These are phyloP conservation scores for Sebastes hopkinsi DNA, from an alignment of 2,797 vertebrate species.

Conservation along the genomic window DNA sequence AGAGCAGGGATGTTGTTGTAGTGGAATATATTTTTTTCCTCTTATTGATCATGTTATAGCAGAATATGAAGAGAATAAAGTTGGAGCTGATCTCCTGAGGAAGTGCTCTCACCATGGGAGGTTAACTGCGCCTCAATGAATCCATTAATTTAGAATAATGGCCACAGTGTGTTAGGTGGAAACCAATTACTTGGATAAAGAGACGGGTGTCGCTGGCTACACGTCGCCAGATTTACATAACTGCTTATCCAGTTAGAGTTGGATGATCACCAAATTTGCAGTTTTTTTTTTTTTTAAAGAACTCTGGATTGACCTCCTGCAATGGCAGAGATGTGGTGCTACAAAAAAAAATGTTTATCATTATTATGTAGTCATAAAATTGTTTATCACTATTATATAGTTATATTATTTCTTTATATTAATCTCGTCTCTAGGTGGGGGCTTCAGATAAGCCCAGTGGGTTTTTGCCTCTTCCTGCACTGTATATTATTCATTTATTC, in stretches of 20 bases:
- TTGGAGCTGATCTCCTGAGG: slow-evolving; percentile 31
- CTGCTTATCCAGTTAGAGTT: slow-evolving; percentile 44
- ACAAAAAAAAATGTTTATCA: too few relatives aligned
- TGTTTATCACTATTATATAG: too few relatives aligned
- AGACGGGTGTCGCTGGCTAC: slow-evolving; percentile 48
- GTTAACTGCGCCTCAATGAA: slow-evolving; percentile 76
- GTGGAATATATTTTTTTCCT: neutral
- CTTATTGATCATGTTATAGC: neutral
- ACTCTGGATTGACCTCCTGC: neutral
- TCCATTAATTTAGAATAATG: slow-evolving; percentile 84
- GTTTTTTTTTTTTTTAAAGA: slow-evolving; percentile 4
- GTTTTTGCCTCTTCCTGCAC: too few relatives aligned
- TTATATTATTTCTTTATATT: too few relatives aligned
- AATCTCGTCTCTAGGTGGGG: too few relatives aligned
- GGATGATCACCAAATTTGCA: slow-evolving; percentile 56
- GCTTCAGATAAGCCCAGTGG: too few relatives aligned
- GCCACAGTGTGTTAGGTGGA: slow-evolving; percentile 72
- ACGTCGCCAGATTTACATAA: slow-evolving; percentile 67
- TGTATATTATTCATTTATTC: too few relatives aligned
- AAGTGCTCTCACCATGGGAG: slow-evolving; percentile 72
- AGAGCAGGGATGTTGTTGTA: neutral
- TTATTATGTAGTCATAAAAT: too few relatives aligned
- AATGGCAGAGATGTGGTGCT: neutral
- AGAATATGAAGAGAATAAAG: neutral
- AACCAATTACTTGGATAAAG: slow-evolving; percentile 73